Evolutionary conservation across 1,140 invertebrate genomes (phyloP).

Genomic region (Globodera rostochiensis): DNA sequence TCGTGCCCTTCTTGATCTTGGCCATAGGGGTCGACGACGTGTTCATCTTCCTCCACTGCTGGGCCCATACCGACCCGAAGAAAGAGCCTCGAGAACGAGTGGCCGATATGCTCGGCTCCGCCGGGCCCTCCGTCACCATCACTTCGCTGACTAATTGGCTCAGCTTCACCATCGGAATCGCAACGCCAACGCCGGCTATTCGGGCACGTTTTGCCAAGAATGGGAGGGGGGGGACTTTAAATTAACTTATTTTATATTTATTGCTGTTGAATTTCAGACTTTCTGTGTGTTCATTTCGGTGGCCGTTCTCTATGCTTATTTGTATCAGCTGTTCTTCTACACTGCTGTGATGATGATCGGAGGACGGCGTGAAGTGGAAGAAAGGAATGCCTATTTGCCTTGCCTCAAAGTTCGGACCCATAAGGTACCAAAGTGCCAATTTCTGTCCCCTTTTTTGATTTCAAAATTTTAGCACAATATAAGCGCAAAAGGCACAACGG

Average conservation of each 20-base stretch:
- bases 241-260: conserved; percentile 17
- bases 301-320: conserved; percentile 62
- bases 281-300: conserved; percentile 63
- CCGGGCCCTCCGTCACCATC: conserved; percentile 95
- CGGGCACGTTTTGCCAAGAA: conserved; percentile 56
- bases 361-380: conserved; percentile 49
- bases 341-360: conserved; percentile 60
- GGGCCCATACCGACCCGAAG: conserved; percentile 52
- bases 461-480: conserved; percentile 19
- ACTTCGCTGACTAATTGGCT: conserved; percentile 95
- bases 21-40: conserved; percentile 66
- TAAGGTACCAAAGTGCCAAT: conserved; percentile 32
- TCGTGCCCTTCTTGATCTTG: conserved; percentile 62
- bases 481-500: background rate
- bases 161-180: conserved; percentile 90
- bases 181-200: conserved; percentile 85
- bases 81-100: conserved; percentile 70
- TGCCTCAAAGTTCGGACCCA: conserved; percentile 48
- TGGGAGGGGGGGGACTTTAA: background rate
- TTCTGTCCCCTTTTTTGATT: conserved; percentile 5
- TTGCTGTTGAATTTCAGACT: conserved; percentile 41
- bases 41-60: conserved; percentile 64
- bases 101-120: conserved; percentile 84
- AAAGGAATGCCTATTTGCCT: conserved; percentile 57
- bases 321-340: conserved; percentile 64